A percentile compares a stretch with the other conserved stretches of the same genome.
Evolutionary conservation across 2,113 vertebrate genomes (phyloP).

Genomic region (Zeus faber): DNA sequence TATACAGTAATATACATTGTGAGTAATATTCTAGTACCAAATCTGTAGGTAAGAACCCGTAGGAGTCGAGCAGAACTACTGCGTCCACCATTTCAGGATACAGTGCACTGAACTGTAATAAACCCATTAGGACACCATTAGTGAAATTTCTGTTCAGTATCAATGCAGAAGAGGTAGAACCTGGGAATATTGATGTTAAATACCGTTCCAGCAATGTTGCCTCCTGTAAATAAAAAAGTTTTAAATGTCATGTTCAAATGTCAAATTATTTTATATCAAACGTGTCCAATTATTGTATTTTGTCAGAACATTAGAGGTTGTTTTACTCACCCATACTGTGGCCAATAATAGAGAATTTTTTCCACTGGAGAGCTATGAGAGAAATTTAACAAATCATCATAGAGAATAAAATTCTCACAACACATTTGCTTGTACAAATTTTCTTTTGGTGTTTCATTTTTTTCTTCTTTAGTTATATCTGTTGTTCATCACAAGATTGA

Average conservation of each 20-base stretch:
- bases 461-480: too few relatives aligned
- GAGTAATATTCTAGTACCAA: slow-evolving; percentile 45
- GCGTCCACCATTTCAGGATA: slow-evolving; percentile 90
- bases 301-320: background rate
- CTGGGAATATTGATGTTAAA: too few relatives aligned
- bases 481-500: too few relatives aligned
- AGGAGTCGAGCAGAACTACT: slow-evolving; percentile 81
- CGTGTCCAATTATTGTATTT: too few relatives aligned
- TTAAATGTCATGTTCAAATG: too few relatives aligned
- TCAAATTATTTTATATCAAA: too few relatives aligned
- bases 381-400: slow-evolving; percentile 62
- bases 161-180: too few relatives aligned
- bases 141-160: too few relatives aligned
- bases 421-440: too few relatives aligned
- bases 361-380: slow-evolving; percentile 87
- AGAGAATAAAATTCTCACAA: background rate
- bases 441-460: too few relatives aligned
- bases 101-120: slow-evolving; percentile 78
- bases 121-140: slow-evolving; percentile 1
- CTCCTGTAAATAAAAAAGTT: slow-evolving; percentile 70
- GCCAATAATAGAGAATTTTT: slow-evolving; percentile 81
- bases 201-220: slow-evolving; percentile 79
- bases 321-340: slow-evolving; percentile 91
- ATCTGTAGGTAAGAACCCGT: slow-evolving; percentile 73
- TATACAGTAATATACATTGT: too few relatives aligned